A percentile compares a stretch with the other conserved stretches of the same genome.
Conservation (phyloP, 2,797 vertebrate genomes). For the Cirrhinus mrigala region DNA sequence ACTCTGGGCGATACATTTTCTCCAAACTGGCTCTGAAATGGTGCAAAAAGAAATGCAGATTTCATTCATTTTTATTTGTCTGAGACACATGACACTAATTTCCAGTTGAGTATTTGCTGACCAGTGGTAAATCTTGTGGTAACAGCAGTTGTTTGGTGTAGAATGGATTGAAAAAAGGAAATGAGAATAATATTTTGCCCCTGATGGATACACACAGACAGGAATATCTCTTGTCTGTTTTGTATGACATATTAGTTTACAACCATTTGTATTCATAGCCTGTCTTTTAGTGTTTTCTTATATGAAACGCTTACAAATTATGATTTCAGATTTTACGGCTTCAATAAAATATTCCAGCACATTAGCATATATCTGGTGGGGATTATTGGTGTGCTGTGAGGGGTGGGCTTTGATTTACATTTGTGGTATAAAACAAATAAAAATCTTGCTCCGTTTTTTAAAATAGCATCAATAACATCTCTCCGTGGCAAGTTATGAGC, state of each 20-base stretch:
- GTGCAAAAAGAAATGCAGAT: neutral
- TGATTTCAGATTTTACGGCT: constrained; percentile 83
- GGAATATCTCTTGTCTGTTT: constrained; percentile 39
- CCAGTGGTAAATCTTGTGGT: constrained; percentile 7
- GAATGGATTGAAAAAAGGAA: neutral
- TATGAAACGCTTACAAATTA: constrained; percentile 79
- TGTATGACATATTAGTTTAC: constrained; percentile 66
- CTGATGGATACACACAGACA: constrained; percentile 19
- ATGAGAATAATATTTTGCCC: neutral
- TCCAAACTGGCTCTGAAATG: neutral
- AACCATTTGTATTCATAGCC: constrained; percentile 81
- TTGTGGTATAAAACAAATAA: constrained; percentile 75
- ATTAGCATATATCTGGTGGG: constrained; percentile 79
- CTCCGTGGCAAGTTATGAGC: constrained; percentile 74
- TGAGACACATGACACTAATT: neutral
- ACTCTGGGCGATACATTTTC: constrained; percentile 12
- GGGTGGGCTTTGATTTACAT: constrained; percentile 79
- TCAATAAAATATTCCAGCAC: constrained; percentile 82
- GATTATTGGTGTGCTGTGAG: constrained; percentile 71
- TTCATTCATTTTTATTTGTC: neutral
- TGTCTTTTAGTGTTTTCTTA: constrained; percentile 78
- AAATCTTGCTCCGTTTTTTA: constrained; percentile 73
- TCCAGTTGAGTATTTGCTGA: neutral
- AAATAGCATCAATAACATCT: constrained; percentile 79
- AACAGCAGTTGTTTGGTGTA: neutral